Evolutionary conservation across 1,140 invertebrate species (phyloP), one percentile per base, ranked within the genome.

Genomic region (Cydia amplana): DNA sequence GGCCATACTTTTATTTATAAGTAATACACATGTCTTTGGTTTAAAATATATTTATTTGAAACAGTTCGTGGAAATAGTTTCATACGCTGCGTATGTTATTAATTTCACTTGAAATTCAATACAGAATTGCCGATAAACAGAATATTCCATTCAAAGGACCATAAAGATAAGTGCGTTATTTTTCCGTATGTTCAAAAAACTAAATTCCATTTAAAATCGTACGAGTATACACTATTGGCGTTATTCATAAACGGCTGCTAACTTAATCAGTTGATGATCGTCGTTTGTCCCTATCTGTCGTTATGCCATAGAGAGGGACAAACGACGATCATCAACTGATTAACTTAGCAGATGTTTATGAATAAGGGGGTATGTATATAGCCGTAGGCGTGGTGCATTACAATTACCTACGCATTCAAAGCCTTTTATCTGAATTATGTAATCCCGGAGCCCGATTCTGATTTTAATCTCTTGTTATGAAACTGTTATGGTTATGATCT

Each of bases 131-230:
- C 16, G 6, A n/a, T 20, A 60, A 23, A 23, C 20, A 60, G 20
- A 60, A 23, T 60, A 60, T 67, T 67, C 1, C 16, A 32, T 32
- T n/a, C 28, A 70, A 40, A 70, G 32, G 65, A 43, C n/a, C 32
- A 36, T 16, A 70, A 4, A 43, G 65, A 40, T 36, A 18, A n/a
- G 32, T 70, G 16, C 6, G n/a, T 70, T 70, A 36, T 36, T 32
- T 36, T 40, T 16, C n/a, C n/a, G 2, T 40, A 70, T 36, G 36
- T 36, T 20, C 14, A 18, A 43, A 25, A 25, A 43, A 16, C 36
- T 0, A 70, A 70, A 70, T 70, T 36, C n/a, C n/a, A 43, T 70
- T 70, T 70, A 43, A 70, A 20, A 43, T n/a, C n/a, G 65, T 46
- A 46, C 43, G 43, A 14, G 4, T 43, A 70, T 43, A 23, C 55